Percentiles rank a stretch among this genome's conserved stretches.
Conservation (phyloP, 2,888 invertebrate species). For the Erynnis tages region DNA sequence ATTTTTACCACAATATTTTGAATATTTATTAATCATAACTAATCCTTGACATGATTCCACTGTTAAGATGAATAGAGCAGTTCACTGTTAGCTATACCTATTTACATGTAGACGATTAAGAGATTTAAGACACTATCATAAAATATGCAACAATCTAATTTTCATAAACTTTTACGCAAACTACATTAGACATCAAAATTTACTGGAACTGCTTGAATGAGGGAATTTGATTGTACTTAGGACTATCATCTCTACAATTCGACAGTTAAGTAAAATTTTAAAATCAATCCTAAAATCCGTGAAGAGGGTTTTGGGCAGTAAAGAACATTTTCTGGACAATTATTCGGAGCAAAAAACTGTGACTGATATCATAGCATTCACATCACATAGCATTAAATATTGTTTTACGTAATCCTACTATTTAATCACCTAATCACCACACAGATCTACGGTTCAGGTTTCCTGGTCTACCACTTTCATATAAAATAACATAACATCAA, state of each 20-base stretch:
- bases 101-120: too few relatives aligned
- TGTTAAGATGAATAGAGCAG: conserved; percentile 38
- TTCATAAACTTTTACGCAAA: conserved; percentile 13
- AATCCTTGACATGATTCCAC: conserved; percentile 45
- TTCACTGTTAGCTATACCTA: background rate
- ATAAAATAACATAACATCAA: too few relatives aligned
- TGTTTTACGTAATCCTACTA: too few relatives aligned
- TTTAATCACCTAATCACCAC: too few relatives aligned
- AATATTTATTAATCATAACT: conserved; percentile 41
- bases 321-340: conserved; percentile 27
- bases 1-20: conserved; percentile 30
- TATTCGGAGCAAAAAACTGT: conserved; percentile 3
- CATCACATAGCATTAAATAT: too few relatives aligned
- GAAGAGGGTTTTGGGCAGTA: conserved; percentile 14
- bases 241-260: background rate
- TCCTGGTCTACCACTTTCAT: too few relatives aligned
- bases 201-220: conserved; percentile 5
- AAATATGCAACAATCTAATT: background rate
- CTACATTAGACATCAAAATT: conserved; percentile 6
- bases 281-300: conserved; percentile 11
- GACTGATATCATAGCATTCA: conserved; percentile 9
- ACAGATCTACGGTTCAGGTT: too few relatives aligned
- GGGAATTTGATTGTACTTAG: conserved; percentile 18
- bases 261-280: conserved; percentile 7
- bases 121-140: too few relatives aligned